Evolutionary conservation across 2,888 invertebrate species (phyloP).

Genomic region (Ichneumoninae sp.): DNA sequence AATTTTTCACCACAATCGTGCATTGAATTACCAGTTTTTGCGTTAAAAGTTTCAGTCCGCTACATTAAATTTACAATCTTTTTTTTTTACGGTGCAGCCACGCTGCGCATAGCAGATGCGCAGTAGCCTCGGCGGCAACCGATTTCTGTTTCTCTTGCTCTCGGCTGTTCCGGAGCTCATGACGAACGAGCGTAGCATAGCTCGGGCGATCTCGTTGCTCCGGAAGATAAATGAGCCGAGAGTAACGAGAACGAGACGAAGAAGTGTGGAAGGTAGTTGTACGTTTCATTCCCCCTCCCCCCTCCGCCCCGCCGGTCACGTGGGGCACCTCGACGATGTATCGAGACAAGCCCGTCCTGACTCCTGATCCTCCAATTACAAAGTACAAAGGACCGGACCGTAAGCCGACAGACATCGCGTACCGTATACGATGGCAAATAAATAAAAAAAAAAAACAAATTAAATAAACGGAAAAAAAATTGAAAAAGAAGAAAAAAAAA

Average conservation of each 20-base stretch:
- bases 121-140: neutral
- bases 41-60: too few species aligned
- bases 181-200: constrained; percentile 60
- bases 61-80: too few species aligned
- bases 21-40: too few species aligned
- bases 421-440: constrained; percentile 49
- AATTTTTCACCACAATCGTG: too few species aligned
- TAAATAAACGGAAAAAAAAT: neutral
- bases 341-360: constrained; percentile 55
- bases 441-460: constrained; percentile 39
- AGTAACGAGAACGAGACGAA: constrained; percentile 67
- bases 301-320: neutral
- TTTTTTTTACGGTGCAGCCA: too few species aligned
- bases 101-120: too few species aligned
- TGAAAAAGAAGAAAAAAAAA: too few species aligned
- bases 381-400: constrained; percentile 63
- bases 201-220: constrained; percentile 63
- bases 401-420: constrained; percentile 46
- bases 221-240: constrained; percentile 66
- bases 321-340: constrained; percentile 43
- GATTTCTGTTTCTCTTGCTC: constrained; percentile 16
- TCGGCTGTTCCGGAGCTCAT: constrained; percentile 29
- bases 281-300: constrained; percentile 25
- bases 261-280: constrained; percentile 60
- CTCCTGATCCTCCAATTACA: constrained; percentile 66